Evolutionary conservation across 2,113 vertebrate genomes (phyloP).

Genomic region (Zosterops hypoxanthus): DNA sequence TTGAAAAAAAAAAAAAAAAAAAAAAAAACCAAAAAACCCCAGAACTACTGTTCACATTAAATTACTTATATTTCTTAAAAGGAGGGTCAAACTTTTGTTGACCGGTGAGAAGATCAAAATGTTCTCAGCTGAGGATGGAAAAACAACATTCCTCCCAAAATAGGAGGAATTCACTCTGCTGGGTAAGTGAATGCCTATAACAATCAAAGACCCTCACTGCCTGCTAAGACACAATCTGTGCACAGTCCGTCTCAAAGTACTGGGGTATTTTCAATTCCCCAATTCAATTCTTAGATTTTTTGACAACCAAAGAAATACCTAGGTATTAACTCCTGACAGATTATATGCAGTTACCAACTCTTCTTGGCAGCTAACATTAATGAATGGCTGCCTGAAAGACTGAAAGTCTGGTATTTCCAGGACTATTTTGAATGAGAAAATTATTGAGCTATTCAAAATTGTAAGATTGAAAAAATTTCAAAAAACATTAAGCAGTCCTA

Average conservation of each 20-base stretch:
- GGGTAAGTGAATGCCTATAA: not conserved
- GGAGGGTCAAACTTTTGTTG: not conserved
- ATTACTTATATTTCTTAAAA: not conserved
- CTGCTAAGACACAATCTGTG: not conserved
- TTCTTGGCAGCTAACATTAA: not conserved
- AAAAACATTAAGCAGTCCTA: not conserved
- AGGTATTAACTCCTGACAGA: not conserved
- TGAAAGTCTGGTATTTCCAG: not conserved
- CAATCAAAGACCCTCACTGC: not conserved
- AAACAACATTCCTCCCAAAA: conserved; percentile 38
- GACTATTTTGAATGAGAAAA: not conserved
- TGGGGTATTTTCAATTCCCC: not conserved
- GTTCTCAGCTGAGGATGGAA: conserved; percentile 21
- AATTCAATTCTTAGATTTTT: not conserved
- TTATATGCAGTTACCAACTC: not conserved
- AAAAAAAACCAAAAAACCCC: no score
- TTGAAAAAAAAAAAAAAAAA: not conserved
- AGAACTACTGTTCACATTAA: not conserved
- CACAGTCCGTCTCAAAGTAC: not conserved
- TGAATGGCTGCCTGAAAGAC: not conserved
- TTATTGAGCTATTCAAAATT: not conserved
- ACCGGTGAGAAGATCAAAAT: not conserved
- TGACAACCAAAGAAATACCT: not conserved
- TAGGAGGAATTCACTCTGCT: not conserved
- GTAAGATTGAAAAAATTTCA: not conserved